phyloP scores from a whole-genome alignment of 2,113 vertebrate genomes.

The Gymnorhina tibicen region DNA sequence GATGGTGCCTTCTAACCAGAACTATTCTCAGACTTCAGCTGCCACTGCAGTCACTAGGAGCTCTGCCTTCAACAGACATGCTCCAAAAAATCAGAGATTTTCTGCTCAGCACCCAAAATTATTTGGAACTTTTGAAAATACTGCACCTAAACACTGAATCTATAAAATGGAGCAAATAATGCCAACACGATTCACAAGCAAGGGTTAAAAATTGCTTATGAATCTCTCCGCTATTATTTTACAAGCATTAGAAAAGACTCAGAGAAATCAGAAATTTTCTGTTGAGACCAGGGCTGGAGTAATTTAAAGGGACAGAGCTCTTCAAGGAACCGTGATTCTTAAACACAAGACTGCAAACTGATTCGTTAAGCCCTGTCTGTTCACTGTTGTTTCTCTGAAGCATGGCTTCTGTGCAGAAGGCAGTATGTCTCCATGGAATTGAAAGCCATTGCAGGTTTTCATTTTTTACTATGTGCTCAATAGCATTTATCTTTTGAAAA shows the following conservation, averaged over 20 bases:
- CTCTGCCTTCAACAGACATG: neutral
- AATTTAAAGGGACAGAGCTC: neutral
- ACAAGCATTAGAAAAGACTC: neutral
- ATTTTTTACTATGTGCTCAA: neutral
- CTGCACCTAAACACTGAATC: neutral
- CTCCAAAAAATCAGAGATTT: neutral
- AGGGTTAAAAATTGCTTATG: neutral
- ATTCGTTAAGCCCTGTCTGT: neutral
- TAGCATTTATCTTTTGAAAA: neutral
- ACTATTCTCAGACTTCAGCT: conserved; percentile 40
- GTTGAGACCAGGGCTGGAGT: neutral
- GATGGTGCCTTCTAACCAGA: conserved; percentile 28
- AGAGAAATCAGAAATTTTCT: neutral
- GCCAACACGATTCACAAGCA: neutral
- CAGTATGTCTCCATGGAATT: neutral
- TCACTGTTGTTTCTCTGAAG: neutral
- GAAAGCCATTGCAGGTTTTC: neutral
- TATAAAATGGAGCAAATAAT: neutral
- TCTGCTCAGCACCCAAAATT: neutral
- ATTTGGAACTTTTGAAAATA: neutral
- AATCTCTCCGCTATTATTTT: neutral
- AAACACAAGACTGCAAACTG: neutral
- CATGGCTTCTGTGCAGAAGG: neutral
- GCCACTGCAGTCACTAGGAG: neutral
- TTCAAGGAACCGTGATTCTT: neutral